Evolutionary conservation across 2,113 vertebrate species (phyloP).

Genomic region (Orientallactaga bullata): DNA sequence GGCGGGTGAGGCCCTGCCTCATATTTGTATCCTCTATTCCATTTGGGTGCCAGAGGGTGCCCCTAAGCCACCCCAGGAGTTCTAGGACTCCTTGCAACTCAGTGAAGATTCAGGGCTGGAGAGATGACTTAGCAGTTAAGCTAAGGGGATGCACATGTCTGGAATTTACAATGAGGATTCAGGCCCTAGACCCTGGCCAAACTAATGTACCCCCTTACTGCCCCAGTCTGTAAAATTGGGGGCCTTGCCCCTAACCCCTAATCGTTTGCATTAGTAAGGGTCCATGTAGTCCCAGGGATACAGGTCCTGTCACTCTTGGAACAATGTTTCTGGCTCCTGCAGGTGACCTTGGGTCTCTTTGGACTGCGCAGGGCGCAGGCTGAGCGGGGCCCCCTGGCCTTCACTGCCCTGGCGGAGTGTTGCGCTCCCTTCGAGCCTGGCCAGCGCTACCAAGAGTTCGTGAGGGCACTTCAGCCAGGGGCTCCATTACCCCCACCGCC

Average conservation of each 20-base stretch:
- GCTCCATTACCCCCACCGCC: conserved; percentile 61
- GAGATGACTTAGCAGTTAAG: too few relatives aligned
- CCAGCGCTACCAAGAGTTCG: conserved; percentile 91
- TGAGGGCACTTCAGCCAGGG: conserved; percentile 85
- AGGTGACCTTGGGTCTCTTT: conserved; percentile 96
- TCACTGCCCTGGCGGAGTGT: conserved; percentile 88
- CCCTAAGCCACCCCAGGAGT: not conserved
- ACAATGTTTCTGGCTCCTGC: rapidly evolving
- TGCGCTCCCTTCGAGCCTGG: conserved; percentile 91
- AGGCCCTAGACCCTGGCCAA: too few relatives aligned
- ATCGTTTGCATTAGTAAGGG: not conserved
- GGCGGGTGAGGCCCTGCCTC: conserved; percentile 87
- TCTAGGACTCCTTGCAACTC: not conserved
- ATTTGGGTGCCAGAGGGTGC: not conserved
- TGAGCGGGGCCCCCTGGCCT: conserved; percentile 88
- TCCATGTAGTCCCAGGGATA: too few relatives aligned
- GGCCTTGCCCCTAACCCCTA: not conserved
- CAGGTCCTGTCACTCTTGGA: not conserved
- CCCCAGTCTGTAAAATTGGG: not conserved
- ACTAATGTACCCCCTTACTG: not conserved
- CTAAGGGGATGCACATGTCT: too few relatives aligned
- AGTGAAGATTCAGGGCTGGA: not conserved
- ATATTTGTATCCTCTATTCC: not conserved
- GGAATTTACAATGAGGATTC: not conserved
- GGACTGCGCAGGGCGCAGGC: conserved; percentile 89